Conservation (phyloP, 2,888 invertebrate species). For the Deladenus siricidicola region DNA sequence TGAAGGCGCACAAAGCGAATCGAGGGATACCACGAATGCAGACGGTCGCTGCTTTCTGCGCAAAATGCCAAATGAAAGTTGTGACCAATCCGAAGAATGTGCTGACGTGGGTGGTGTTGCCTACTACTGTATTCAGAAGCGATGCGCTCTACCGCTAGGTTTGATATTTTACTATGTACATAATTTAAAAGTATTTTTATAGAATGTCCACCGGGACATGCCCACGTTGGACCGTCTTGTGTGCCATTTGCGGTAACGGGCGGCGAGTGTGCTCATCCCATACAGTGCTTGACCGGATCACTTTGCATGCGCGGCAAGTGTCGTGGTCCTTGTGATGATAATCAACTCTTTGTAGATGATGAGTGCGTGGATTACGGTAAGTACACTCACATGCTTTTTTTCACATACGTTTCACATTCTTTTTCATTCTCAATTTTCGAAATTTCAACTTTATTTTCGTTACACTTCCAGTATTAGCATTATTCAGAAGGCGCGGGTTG, state of each 20-base stretch:
- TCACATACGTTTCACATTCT: not conserved
- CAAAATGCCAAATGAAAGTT: slow-evolving; percentile 14
- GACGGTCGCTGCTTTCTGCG: slow-evolving; percentile 17
- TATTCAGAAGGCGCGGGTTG: slow-evolving; percentile 24
- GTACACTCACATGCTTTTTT: not conserved
- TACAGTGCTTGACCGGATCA: slow-evolving; percentile 20
- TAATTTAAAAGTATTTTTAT: too few species aligned
- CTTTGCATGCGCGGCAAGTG: slow-evolving; percentile 22
- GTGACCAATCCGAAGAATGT: slow-evolving; percentile 14
- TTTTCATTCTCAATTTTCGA: too few species aligned
- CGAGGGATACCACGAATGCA: too few species aligned
- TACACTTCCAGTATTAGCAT: not conserved
- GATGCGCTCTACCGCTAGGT: slow-evolving; percentile 18
- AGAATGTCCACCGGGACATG: slow-evolving; percentile 22
- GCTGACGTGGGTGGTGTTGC: slow-evolving; percentile 1
- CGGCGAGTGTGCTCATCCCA: slow-evolving; percentile 9
- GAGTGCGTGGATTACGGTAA: slow-evolving; percentile 20
- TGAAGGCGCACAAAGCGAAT: too few species aligned
- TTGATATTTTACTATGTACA: too few species aligned
- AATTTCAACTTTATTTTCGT: not conserved
- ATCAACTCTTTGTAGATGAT: slow-evolving; percentile 20
- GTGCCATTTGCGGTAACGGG: slow-evolving; percentile 21
- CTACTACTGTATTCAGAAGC: slow-evolving; percentile 11
- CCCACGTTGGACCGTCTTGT: slow-evolving; percentile 18
- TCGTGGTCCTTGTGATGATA: slow-evolving; percentile 19